Evolutionary conservation across 2,797 vertebrate species (phyloP).

Genomic region (Rhinoraja longicauda): DNA sequence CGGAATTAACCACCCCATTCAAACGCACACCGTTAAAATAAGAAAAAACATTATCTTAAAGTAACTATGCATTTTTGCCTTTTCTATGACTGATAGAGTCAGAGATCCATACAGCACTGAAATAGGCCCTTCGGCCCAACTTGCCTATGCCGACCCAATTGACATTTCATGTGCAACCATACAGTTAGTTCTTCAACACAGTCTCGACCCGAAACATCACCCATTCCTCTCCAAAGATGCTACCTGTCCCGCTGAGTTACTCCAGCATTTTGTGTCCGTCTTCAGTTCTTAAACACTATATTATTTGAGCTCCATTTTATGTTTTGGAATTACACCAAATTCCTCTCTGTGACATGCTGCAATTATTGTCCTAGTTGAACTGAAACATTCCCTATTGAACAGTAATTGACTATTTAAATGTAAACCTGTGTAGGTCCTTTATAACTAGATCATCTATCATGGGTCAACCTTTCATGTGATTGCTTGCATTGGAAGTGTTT

Average conservation of each 20-base stretch:
- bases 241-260: no score
- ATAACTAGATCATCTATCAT: background rate
- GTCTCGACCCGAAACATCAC: no score
- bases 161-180: background rate
- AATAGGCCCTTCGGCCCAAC: no score
- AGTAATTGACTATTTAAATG: background rate
- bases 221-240: no score
- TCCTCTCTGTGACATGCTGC: no score
- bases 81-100: background rate
- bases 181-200: background rate
- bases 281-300: background rate
- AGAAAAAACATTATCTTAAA: background rate
- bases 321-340: background rate
- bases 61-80: background rate
- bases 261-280: no score
- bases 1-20: background rate
- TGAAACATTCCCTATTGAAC: background rate
- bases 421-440: background rate
- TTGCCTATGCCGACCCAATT: background rate
- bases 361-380: background rate
- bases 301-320: background rate
- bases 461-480: background rate
- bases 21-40: background rate
- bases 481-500: background rate
- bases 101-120: no score